Base-by-base conservation (phyloP, 2,113 vertebrate species). In the Tachysurus fulvidraco region DNA sequence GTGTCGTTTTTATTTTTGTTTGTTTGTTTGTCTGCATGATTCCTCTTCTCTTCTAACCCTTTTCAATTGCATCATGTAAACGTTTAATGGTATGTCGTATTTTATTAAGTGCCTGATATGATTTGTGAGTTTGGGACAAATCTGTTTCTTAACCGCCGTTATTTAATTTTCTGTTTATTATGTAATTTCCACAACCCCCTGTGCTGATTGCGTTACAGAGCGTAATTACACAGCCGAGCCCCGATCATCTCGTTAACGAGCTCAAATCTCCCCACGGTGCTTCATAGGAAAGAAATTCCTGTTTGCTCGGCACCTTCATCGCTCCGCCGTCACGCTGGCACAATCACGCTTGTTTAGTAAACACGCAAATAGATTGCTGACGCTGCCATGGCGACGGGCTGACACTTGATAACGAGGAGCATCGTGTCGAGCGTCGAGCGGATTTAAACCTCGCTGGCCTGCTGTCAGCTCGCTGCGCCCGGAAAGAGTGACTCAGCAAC, bases 101-200 rank as follows among this genome's bases (percentile, higher is more conserved):
- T 85, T 89, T 55, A 89, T 87, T 89, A 87, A 90, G 30, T 86
- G 87, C 77, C 81, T 86, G 88, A 87, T 69, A 86, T 90, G 60
- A 86, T 83, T 71, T 67, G 46, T 11, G 50, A 88, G 88, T 89
- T 91, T 90, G 89, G 90, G 91, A 90, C 88, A 91, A 90, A 90
- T 84, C 28, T 83, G 28, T 21, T 36, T 41, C 0, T 1, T 17
- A 52, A 67, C 3, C 0, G n/a, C 21, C 46, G 83, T 88, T 86
- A 90, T 89, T 19, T 41, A 44, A 73, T 65, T 67, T 85, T 82
- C 78, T 4, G 21, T 11, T 25, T 80, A 85, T 88, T 88, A 90
- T 89, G 88, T 86, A 21, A 67, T 90, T 86, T 76, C 83, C 21
- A 55, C 57, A 85, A 83, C 52, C 57, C 57, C 73, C 36, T 11